Conservation (phyloP, 1,140 invertebrate genomes). For the Varroa destructor region DNA sequence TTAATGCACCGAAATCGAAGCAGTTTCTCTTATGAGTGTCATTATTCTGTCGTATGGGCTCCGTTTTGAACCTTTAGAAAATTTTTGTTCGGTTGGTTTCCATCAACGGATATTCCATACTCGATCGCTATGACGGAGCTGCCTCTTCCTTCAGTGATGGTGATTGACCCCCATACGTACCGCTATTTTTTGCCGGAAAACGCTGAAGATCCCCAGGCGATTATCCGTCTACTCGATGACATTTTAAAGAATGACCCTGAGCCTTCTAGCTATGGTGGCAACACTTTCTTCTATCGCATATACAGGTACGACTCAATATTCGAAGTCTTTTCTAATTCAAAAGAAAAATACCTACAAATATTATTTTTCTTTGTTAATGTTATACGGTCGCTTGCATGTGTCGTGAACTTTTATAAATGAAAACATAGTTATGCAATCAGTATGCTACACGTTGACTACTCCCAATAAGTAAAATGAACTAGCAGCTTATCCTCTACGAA, state of each 20-base stretch:
- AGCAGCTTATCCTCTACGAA: too few species aligned
- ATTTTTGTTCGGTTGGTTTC: constrained; percentile 83
- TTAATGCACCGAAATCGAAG: too few species aligned
- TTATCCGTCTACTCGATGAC: constrained; percentile 38
- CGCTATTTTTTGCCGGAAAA: constrained; percentile 78
- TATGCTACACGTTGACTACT: too few species aligned
- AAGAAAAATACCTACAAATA: neutral
- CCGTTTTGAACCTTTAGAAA: constrained; percentile 40
- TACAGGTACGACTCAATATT: constrained; percentile 45
- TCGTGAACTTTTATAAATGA: too few species aligned
- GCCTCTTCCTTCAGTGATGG: constrained; percentile 67
- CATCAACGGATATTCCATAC: constrained; percentile 68
- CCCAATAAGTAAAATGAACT: too few species aligned
- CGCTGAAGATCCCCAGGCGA: constrained; percentile 43
- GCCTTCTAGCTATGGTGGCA: constrained; percentile 14
- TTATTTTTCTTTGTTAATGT: neutral
- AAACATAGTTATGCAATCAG: too few species aligned
- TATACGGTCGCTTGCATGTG: too few species aligned
- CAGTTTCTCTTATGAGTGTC: too few species aligned
- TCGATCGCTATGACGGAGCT: constrained; percentile 68
- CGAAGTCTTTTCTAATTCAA: constrained; percentile 41
- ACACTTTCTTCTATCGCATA: neutral
- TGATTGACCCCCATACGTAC: constrained; percentile 74
- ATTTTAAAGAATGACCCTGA: constrained; percentile 33
- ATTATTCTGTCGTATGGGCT: too few species aligned